Percentiles rank a stretch among this genome's conserved stretches.
These are phyloP conservation scores for Drosophila lacicola DNA, from an alignment of 2,888 invertebrate species.

Conservation along the genomic window DNA sequence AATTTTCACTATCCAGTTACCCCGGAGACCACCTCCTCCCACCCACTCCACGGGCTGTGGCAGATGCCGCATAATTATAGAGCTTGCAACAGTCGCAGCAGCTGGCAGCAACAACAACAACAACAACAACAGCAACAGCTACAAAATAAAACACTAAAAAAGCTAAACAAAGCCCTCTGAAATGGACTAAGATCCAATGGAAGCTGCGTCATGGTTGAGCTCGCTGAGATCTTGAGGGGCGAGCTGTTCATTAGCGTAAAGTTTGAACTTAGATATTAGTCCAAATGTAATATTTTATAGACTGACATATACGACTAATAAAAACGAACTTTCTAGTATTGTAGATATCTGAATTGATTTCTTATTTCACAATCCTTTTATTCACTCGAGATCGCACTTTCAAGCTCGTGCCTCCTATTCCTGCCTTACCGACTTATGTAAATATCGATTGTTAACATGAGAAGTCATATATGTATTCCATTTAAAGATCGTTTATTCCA, in stretches of 20 bases:
- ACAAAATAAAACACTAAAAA: conserved; percentile 32
- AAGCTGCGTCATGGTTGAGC: conserved; percentile 15
- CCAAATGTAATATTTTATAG: not conserved
- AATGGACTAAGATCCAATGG: conserved; percentile 21
- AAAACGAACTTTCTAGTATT: too few species aligned
- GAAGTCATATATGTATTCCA: too few species aligned
- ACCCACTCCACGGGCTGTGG: not conserved
- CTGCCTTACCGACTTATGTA: too few species aligned
- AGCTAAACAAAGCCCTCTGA: conserved; percentile 28
- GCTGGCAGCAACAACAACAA: conserved; percentile 28
- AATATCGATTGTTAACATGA: too few species aligned
- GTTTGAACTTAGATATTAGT: conserved; percentile 9
- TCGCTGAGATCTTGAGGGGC: conserved; percentile 28
- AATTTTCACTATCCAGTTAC: conserved; percentile 76
- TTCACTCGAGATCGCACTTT: too few species aligned
- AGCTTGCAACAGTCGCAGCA: conserved; percentile 22
- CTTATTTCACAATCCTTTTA: too few species aligned
- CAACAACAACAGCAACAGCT: conserved; percentile 8
- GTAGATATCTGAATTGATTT: too few species aligned
- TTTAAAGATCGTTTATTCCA: too few species aligned
- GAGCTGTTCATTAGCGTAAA: conserved; percentile 7
- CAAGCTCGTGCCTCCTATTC: not conserved
- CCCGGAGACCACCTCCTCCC: conserved; percentile 6
- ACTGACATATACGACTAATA: too few species aligned
- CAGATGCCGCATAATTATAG: conserved; percentile 56